These are phyloP conservation scores for Dipus sagitta DNA, from an alignment of 2,797 vertebrate species.

Conservation along the genomic window DNA sequence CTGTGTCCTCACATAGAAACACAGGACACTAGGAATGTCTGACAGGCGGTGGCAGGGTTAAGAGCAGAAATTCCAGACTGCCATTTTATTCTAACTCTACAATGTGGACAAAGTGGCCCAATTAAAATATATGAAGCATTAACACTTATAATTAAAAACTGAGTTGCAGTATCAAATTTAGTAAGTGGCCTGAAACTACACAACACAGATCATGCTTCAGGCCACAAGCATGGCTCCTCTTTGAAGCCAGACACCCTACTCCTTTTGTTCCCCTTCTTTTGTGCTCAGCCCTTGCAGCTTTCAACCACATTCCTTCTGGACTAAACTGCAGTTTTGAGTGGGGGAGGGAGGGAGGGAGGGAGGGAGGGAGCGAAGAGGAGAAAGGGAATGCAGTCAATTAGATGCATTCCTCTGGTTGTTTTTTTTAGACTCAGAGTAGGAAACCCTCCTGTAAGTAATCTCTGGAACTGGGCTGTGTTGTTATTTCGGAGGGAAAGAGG, in stretches of 20 bases:
- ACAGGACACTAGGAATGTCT: background rate
- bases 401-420: conserved; percentile 73
- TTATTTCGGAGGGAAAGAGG: conserved; percentile 19
- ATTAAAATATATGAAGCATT: conserved; percentile 50
- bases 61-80: conserved; percentile 61
- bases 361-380: background rate
- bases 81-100: conserved; percentile 35
- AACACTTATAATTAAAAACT: conserved; percentile 63
- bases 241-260: conserved; percentile 39
- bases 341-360: conserved; percentile 50
- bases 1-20: conserved; percentile 33
- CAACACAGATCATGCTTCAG: conserved; percentile 28
- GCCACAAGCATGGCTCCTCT: conserved; percentile 49
- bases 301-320: conserved; percentile 75
- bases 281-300: conserved; percentile 75
- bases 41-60: conserved; percentile 34
- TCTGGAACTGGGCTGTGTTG: conserved; percentile 49
- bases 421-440: conserved; percentile 44
- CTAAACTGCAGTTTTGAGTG: conserved; percentile 62
- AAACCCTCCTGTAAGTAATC: conserved; percentile 35
- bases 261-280: conserved; percentile 74
- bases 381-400: conserved; percentile 68
- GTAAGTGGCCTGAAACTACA: conserved; percentile 44
- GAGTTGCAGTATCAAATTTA: conserved; percentile 58
- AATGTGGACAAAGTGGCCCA: background rate